phyloP scores from a whole-genome alignment of 2,888 invertebrate species.

The Laspeyria flexula region DNA sequence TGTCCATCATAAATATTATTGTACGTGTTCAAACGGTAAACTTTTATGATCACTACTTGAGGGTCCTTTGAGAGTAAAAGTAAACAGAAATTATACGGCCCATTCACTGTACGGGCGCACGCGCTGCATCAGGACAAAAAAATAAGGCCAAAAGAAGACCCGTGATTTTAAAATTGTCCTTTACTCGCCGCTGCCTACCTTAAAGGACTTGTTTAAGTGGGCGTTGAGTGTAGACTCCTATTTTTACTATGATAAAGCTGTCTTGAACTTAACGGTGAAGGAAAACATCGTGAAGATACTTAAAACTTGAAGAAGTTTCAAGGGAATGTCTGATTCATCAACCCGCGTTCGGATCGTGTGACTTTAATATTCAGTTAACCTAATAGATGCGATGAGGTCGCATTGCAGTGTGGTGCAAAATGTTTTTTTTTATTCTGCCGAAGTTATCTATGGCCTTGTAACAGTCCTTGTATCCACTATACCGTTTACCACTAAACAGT shows the following conservation, averaged over 20 bases:
- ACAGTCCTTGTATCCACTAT: too few species aligned
- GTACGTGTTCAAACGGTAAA: constrained; percentile 65
- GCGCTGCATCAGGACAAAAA: constrained; percentile 57
- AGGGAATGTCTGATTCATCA: too few species aligned
- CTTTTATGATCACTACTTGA: constrained; percentile 61
- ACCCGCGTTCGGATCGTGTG: too few species aligned
- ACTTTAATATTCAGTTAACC: too few species aligned
- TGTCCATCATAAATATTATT: constrained; percentile 69
- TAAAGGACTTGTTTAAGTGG: constrained; percentile 31
- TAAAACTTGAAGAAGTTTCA: too few species aligned
- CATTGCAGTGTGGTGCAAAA: too few species aligned
- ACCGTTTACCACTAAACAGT: too few species aligned
- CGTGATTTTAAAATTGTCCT: constrained; percentile 50
- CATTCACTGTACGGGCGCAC: constrained; percentile 69
- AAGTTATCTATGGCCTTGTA: too few species aligned
- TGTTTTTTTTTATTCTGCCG: too few species aligned
- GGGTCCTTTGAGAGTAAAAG: constrained; percentile 74
- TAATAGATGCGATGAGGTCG: too few species aligned
- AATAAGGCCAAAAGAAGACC: constrained; percentile 53
- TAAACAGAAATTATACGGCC: constrained; percentile 80
- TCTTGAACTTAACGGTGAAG: too few species aligned
- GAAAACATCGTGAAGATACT: too few species aligned
- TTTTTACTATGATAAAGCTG: constrained; percentile 11
- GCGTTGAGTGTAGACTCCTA: constrained; percentile 1
- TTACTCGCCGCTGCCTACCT: constrained; percentile 42